Evolutionary conservation across 1,140 invertebrate species (phyloP), one percentile per base, ranked within the genome.

Genomic region (Tetramorium alpestre): DNA sequence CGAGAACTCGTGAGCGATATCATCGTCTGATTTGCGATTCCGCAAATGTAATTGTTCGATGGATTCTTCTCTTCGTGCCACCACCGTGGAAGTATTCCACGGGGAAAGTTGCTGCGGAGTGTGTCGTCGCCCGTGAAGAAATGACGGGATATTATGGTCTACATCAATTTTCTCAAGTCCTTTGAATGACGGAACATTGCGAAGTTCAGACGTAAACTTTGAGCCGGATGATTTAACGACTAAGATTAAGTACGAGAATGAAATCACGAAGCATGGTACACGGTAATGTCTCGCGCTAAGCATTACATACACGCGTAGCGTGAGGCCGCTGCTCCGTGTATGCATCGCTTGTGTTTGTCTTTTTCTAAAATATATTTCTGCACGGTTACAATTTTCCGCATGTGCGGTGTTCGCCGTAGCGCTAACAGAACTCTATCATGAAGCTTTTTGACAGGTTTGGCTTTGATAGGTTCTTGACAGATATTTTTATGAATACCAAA

Each of bases 11-110:
- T 25, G 58, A 78, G 58, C 41, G 76, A 78, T 78, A 78, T 78
- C 58, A 49, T 33, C 41, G 76, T 64, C 58, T 64, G 76, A 78
- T 78, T 76, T 58, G 54, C 54, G 73, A 75, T 75, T 77, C 58
- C 41, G 25, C 75, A 77, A 78, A 65, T 78, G 44, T 78, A 78
- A 78, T 78, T 78, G 58, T 78, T 78, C 56, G 41, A 56, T 75
- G n/a, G 72, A 75, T 75, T 75, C 49, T 33, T 72, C 69, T 75
- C 49, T 33, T 72, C 69, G 47, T 54, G 49, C 69, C 69, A n/a
- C n/a, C 51, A 2, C 38, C n/a, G 54, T 0, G 33, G 22, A 44
- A 75, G 54, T 54, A 38, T 75, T 60, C 13, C 10, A 22, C 22
- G 25, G 22, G 3, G 18, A 78, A 64, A 65, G 44, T 64, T 47